Conservation (phyloP, 1,140 invertebrate species). For the Drosophila auraria region DNA sequence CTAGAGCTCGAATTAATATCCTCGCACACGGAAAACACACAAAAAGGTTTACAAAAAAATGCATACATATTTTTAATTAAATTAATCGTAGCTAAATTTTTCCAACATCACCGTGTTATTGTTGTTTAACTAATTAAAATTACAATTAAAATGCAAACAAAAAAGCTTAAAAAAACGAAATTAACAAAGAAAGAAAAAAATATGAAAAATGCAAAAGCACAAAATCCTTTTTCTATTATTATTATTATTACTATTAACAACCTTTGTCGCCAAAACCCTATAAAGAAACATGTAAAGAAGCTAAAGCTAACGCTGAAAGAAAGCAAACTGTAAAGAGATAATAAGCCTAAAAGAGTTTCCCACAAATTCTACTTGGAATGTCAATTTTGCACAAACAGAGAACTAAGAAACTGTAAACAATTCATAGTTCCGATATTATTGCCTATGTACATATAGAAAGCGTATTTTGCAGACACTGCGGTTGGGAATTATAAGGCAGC, state of each 20-base stretch:
- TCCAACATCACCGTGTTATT: constrained; percentile 77
- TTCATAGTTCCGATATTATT: not conserved
- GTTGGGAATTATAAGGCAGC: constrained; percentile 11
- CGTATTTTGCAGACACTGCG: not conserved
- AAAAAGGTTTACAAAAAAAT: constrained; percentile 15
- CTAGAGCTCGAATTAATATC: constrained; percentile 19
- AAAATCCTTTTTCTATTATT: constrained; percentile 37
- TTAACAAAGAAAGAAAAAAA: constrained; percentile 19
- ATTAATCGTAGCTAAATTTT: constrained; percentile 75
- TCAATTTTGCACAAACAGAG: constrained; percentile 38
- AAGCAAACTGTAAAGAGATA: constrained; percentile 15
- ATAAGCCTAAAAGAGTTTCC: constrained; percentile 10
- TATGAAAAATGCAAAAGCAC: constrained; percentile 13
- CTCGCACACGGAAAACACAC: constrained; percentile 9
- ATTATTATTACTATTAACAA: constrained; percentile 7
- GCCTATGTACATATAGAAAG: constrained; percentile 32
- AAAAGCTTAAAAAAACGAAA: constrained; percentile 26
- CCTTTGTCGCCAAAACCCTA: constrained; percentile 35
- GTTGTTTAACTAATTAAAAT: constrained; percentile 68
- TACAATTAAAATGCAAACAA: constrained; percentile 27
- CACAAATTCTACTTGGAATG: constrained; percentile 34
- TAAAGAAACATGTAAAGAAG: not conserved
- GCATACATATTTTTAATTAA: constrained; percentile 69
- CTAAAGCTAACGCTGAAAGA: not conserved
- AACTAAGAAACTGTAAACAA: constrained; percentile 15